phyloP scores from a whole-genome alignment of 2,888 invertebrate genomes.

The Theretra japonica region DNA sequence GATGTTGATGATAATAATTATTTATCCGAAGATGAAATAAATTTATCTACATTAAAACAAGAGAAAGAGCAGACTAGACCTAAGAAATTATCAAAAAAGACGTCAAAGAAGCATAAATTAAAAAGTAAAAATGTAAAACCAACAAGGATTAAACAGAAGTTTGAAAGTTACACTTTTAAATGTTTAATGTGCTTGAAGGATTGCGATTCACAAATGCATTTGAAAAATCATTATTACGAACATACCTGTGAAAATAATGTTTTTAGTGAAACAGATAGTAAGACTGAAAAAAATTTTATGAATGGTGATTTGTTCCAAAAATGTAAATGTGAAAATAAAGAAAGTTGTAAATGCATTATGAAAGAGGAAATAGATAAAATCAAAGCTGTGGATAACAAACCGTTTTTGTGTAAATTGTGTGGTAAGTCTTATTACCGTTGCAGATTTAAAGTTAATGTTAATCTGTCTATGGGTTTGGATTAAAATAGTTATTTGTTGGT shows the following conservation, averaged over 20 bases:
- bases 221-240: constrained; percentile 59
- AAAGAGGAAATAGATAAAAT: constrained; percentile 49
- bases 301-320: constrained; percentile 33
- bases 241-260: constrained; percentile 39
- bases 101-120: neutral
- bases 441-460: too few species aligned
- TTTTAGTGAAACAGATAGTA: neutral
- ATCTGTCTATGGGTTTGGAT: too few species aligned
- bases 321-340: constrained; percentile 55
- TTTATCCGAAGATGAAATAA: constrained; percentile 28
- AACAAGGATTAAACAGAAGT: constrained; percentile 27
- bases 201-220: constrained; percentile 45
- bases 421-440: constrained; percentile 51
- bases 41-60: constrained; percentile 33
- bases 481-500: too few species aligned
- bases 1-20: constrained; percentile 23
- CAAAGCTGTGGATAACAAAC: constrained; percentile 56
- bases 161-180: constrained; percentile 40
- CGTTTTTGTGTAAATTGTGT: constrained; percentile 72
- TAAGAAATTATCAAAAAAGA: constrained; percentile 25
- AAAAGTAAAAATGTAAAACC: constrained; percentile 19
- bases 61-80: constrained; percentile 30
- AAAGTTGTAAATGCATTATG: constrained; percentile 55
- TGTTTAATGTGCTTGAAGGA: constrained; percentile 59
- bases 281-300: constrained; percentile 39